Percentiles rank a stretch among this genome's conserved stretches.
These are phyloP conservation scores for Parelbella ahira DNA, from an alignment of 2,888 invertebrate species.

Conservation along the genomic window DNA sequence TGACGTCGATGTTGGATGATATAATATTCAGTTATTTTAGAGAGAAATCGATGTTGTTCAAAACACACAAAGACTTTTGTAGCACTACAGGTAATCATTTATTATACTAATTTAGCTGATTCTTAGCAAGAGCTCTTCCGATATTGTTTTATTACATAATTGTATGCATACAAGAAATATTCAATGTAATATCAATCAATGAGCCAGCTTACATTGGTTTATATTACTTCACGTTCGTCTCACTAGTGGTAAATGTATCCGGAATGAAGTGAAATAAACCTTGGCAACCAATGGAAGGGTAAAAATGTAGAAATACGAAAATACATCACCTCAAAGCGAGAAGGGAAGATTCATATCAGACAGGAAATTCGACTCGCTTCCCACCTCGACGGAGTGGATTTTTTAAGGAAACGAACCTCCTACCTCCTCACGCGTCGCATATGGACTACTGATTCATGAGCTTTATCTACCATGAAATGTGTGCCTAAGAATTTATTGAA, in stretches of 20 bases:
- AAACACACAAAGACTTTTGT: no score
- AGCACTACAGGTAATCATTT: no score
- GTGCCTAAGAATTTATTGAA: slow-evolving; percentile 65
- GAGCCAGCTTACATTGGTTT: no score
- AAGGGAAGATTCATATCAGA: slow-evolving; percentile 78
- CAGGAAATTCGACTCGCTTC: slow-evolving; percentile 77
- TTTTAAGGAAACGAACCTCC: slow-evolving; percentile 65
- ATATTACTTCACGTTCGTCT: no score
- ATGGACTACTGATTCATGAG: slow-evolving; percentile 77
- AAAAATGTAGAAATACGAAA: slow-evolving; percentile 75
- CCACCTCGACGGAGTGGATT: slow-evolving; percentile 60
- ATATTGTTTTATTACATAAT: no score
- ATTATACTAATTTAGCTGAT: no score
- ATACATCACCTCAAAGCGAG: slow-evolving; percentile 80
- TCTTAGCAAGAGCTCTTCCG: no score
- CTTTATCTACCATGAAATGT: slow-evolving; percentile 77
- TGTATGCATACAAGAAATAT: no score
- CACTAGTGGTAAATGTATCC: slow-evolving; percentile 5
- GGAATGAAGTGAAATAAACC: slow-evolving; percentile 11
- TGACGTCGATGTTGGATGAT: not conserved
- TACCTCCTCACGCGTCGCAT: slow-evolving; percentile 66
- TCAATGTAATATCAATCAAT: no score
- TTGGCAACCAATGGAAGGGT: slow-evolving; percentile 43
- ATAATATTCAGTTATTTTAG: no score
- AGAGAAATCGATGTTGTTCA: no score